Conservation (phyloP, 2,888 invertebrate genomes). For the Spilosoma lubricipeda region DNA sequence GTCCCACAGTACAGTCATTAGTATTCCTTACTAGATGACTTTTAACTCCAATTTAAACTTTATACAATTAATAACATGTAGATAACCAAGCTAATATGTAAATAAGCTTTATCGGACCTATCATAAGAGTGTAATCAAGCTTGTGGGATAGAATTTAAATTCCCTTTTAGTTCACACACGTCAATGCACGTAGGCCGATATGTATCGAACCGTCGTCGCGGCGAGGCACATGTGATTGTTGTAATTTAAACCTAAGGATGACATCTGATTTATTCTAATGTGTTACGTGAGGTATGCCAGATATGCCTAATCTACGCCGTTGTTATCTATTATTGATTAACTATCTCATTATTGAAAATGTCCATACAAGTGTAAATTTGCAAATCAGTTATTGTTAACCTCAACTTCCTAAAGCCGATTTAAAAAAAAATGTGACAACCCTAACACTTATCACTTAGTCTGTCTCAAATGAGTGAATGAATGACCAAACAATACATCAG, state of each 20-base stretch:
- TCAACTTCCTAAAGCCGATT: not conserved
- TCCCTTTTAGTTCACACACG: not conserved
- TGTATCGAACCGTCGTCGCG: too few species aligned
- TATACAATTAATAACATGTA: too few species aligned
- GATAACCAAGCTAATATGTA: too few species aligned
- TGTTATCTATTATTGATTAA: too few species aligned
- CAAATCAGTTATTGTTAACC: not conserved
- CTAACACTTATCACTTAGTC: not conserved
- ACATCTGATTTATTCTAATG: not conserved
- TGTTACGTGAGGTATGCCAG: not conserved
- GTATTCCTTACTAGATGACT: not conserved
- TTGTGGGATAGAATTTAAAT: not conserved
- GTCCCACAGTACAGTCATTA: not conserved
- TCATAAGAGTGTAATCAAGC: not conserved
- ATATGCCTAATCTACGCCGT: not conserved
- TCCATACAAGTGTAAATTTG: not conserved
- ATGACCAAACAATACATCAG: not conserved
- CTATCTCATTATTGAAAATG: too few species aligned
- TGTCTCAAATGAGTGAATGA: not conserved
- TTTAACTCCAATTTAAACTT: not conserved
- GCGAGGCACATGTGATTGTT: not conserved
- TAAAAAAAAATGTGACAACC: not conserved
- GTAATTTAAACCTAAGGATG: not conserved
- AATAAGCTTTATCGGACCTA: too few species aligned
- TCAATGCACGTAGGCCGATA: not conserved